Percentiles rank a stretch among this genome's conserved stretches.
Conservation (phyloP, 1,140 invertebrate species). For the Pseudomyrmex concolor region DNA sequence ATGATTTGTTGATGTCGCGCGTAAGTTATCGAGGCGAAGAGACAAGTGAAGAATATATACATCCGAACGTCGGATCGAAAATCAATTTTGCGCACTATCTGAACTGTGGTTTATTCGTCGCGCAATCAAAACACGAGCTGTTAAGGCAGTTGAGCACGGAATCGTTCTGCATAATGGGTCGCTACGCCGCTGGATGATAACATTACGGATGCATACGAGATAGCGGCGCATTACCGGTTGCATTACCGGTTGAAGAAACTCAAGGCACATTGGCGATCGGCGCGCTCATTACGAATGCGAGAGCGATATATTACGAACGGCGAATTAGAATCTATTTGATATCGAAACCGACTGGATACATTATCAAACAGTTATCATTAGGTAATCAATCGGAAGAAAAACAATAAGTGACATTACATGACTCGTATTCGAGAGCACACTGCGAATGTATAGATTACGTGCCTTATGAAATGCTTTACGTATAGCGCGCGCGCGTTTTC, state of each 20-base stretch:
- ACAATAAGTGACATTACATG: too few species aligned
- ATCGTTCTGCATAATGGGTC: conserved; percentile 39
- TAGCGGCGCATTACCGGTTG: background rate
- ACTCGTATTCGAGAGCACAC: background rate
- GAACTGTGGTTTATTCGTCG: conserved; percentile 21
- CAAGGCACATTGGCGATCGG: conserved; percentile 31
- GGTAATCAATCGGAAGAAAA: background rate
- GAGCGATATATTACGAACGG: conserved; percentile 21
- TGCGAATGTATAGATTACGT: conserved; percentile 1
- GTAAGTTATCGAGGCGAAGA: background rate
- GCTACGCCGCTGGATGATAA: conserved; percentile 29
- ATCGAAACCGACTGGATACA: background rate
- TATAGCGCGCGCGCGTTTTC: background rate
- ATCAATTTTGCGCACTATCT: conserved; percentile 24
- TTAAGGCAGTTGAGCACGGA: conserved; percentile 17
- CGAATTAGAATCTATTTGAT: background rate
- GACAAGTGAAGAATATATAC: background rate
- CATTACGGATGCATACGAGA: conserved; percentile 36
- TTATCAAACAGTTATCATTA: conserved; percentile 11
- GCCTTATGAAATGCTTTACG: background rate
- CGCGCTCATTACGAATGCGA: conserved; percentile 27
- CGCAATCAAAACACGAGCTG: conserved; percentile 32
- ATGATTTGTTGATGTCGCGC: conserved; percentile 9
- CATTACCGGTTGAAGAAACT: conserved; percentile 40
- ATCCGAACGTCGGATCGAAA: conserved; percentile 9